Conservation (phyloP, 2,888 invertebrate species). For the Watsonalla binaria region DNA sequence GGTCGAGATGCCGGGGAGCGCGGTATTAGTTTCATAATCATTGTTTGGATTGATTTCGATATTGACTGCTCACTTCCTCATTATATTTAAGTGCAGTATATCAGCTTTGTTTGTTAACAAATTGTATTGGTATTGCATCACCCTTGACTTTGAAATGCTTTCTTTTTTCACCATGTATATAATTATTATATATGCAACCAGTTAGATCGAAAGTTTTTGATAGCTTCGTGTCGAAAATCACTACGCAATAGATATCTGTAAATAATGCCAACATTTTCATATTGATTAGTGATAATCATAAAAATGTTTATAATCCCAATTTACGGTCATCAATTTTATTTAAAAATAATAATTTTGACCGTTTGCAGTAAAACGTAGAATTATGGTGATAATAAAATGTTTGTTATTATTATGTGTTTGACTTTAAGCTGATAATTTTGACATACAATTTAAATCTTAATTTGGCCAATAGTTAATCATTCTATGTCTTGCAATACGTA, state of each 20-base stretch:
- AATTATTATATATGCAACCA: too few relatives aligned
- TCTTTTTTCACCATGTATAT: not conserved
- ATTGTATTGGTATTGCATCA: constrained; percentile 14
- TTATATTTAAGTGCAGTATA: constrained; percentile 40
- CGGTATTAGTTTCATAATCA: constrained; percentile 65
- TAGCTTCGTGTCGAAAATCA: not conserved
- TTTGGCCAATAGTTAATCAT: not conserved
- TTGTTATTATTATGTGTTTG: not conserved
- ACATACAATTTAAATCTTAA: not conserved
- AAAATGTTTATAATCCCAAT: not conserved
- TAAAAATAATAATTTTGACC: not conserved
- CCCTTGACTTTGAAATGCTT: not conserved
- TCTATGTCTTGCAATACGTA: not conserved
- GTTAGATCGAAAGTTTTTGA: too few relatives aligned
- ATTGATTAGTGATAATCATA: not conserved
- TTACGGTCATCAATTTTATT: not conserved
- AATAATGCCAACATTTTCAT: not conserved
- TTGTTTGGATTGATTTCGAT: constrained; percentile 60
- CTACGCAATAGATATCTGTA: not conserved
- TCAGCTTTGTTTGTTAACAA: constrained; percentile 36
- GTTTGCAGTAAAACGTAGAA: not conserved
- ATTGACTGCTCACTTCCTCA: constrained; percentile 71
- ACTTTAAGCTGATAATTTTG: not conserved
- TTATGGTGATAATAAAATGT: not conserved
- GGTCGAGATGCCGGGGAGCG: constrained; percentile 24